phyloP scores from a whole-genome alignment of 2,797 vertebrate genomes.

The Enteromius trimaculatus region DNA sequence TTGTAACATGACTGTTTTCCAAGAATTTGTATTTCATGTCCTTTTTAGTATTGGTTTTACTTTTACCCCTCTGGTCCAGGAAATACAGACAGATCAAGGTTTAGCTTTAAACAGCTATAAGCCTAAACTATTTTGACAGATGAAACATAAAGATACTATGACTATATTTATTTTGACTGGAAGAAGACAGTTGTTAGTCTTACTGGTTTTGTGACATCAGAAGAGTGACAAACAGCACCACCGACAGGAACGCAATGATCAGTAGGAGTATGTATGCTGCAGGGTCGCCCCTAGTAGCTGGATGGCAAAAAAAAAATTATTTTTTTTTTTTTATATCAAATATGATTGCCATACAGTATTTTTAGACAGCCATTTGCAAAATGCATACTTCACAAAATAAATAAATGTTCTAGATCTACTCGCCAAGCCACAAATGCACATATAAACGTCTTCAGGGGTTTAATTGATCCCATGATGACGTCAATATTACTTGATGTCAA shows the following conservation, averaged over 20 bases:
- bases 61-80: neutral
- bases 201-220: slow-evolving; percentile 90
- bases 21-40: neutral
- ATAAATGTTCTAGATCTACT: neutral
- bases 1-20: neutral
- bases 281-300: slow-evolving; percentile 76
- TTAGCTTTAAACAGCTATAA: neutral
- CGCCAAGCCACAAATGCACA: neutral
- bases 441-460: neutral
- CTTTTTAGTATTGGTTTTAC: neutral
- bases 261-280: slow-evolving; percentile 83
- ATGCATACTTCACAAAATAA: neutral
- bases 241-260: slow-evolving; percentile 82
- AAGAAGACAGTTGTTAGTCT: slow-evolving; percentile 42
- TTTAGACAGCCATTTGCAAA: neutral
- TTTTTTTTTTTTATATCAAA: neutral
- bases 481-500: neutral
- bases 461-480: neutral
- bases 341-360: neutral
- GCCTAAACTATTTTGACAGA: neutral
- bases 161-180: neutral
- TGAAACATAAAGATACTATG: neutral
- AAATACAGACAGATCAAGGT: neutral
- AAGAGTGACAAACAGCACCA: slow-evolving; percentile 84
- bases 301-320: slow-evolving; percentile 47